phyloP scores from a whole-genome alignment of 2,888 invertebrate genomes.

The Trilocha varians region DNA sequence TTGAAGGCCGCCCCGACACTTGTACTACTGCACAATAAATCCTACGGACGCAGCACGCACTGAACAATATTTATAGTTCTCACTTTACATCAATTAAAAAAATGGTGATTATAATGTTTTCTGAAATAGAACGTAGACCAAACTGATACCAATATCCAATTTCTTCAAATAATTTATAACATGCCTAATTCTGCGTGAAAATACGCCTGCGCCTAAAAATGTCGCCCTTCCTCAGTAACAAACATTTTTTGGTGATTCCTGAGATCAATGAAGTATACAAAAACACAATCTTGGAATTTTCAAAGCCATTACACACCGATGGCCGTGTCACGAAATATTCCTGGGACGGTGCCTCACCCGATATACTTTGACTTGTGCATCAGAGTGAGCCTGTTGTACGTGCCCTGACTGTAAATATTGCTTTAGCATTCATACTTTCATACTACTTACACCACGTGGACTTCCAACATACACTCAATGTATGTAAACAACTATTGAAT shows the following conservation, averaged over 20 bases:
- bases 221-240: not conserved
- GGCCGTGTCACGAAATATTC: constrained; percentile 27
- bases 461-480: not conserved
- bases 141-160: too few species aligned
- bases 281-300: constrained; percentile 37
- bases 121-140: too few species aligned
- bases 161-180: too few species aligned
- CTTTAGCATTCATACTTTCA: constrained; percentile 22
- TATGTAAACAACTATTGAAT: constrained; percentile 3
- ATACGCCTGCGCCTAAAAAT: not conserved
- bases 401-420: constrained; percentile 39
- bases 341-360: constrained; percentile 21
- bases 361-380: constrained; percentile 30
- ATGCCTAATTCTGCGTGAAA: too few species aligned
- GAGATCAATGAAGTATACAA: constrained; percentile 18
- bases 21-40: constrained; percentile 39
- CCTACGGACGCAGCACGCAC: constrained; percentile 25
- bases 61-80: constrained; percentile 31
- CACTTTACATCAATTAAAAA: constrained; percentile 34
- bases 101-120: too few species aligned
- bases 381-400: constrained; percentile 37
- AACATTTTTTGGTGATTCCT: constrained; percentile 1
- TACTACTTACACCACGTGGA: constrained; percentile 21
- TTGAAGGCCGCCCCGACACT: constrained; percentile 31
- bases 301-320: constrained; percentile 36